A percentile compares a stretch with the other conserved stretches of the same genome.
Conservation (phyloP, 2,888 invertebrate genomes). For the Parasteatoda lunata region DNA sequence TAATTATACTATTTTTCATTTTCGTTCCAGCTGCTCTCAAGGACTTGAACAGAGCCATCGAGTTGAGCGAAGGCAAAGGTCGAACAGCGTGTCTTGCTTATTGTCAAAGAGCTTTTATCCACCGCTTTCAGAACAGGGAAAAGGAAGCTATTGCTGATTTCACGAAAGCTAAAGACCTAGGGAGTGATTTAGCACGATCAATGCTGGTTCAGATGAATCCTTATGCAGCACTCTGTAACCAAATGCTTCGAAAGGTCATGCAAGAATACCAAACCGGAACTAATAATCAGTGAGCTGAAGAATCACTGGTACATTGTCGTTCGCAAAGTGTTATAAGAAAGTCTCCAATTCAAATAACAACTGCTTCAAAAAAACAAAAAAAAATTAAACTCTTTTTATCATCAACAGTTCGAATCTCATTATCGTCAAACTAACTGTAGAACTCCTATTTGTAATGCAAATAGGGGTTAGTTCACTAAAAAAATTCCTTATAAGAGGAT, state of each 20-base stretch:
- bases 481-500: too few relatives aligned
- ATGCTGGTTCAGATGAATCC: constrained; percentile 92
- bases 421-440: too few relatives aligned
- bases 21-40: constrained; percentile 78
- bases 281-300: not conserved
- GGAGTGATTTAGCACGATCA: constrained; percentile 90
- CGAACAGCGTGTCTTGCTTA: constrained; percentile 83
- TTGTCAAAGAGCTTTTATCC: constrained; percentile 88
- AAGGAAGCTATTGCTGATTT: constrained; percentile 85
- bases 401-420: too few relatives aligned
- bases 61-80: constrained; percentile 80
- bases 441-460: too few relatives aligned
- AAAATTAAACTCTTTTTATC: too few relatives aligned
- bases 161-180: constrained; percentile 84
- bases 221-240: constrained; percentile 95
- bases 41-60: constrained; percentile 85
- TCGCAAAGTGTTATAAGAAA: too few relatives aligned
- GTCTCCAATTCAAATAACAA: too few relatives aligned
- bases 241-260: constrained; percentile 90
- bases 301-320: not conserved
- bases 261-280: constrained; percentile 73
- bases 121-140: constrained; percentile 81
- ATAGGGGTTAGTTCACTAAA: too few relatives aligned
- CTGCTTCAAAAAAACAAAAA: too few relatives aligned
- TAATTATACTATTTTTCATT: not conserved